These are phyloP conservation scores for Eucera pruinosa DNA, from an alignment of 2,888 invertebrate species.

Conservation along the genomic window DNA sequence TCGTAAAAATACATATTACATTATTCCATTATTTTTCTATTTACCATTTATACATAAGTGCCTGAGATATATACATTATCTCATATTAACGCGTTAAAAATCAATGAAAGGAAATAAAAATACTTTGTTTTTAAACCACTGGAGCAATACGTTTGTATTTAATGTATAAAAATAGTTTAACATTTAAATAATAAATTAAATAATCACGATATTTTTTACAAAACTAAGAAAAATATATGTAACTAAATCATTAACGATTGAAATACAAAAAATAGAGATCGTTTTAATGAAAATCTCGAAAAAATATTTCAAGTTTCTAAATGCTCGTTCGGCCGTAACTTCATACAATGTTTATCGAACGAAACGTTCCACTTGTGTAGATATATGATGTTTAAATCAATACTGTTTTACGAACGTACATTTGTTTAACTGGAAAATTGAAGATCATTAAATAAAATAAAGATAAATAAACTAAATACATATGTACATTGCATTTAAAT, in stretches of 20 bases:
- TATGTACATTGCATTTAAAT: neutral
- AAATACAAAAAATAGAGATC: conserved; percentile 18
- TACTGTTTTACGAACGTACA: neutral
- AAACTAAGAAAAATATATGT: neutral
- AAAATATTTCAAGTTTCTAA: conserved; percentile 8
- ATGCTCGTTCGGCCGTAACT: neutral
- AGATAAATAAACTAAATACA: neutral
- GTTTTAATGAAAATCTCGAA: neutral
- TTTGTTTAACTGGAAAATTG: conserved; percentile 17
- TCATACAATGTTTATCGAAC: neutral
- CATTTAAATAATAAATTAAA: conserved; percentile 26
- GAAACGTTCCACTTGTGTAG: neutral
- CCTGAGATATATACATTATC: neutral
- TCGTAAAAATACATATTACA: neutral
- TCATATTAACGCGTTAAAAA: neutral
- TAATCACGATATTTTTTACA: conserved; percentile 9
- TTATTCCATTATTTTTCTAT: neutral
- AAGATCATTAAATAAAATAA: conserved; percentile 12
- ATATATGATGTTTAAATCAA: neutral
- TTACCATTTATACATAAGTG: neutral
- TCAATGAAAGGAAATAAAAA: neutral
- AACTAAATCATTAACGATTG: neutral
- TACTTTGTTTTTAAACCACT: neutral
- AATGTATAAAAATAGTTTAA: conserved; percentile 35
- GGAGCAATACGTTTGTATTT: neutral